These are phyloP conservation scores for Drosophila nigrodunni DNA, from an alignment of 1,140 invertebrate species.

Conservation along the genomic window DNA sequence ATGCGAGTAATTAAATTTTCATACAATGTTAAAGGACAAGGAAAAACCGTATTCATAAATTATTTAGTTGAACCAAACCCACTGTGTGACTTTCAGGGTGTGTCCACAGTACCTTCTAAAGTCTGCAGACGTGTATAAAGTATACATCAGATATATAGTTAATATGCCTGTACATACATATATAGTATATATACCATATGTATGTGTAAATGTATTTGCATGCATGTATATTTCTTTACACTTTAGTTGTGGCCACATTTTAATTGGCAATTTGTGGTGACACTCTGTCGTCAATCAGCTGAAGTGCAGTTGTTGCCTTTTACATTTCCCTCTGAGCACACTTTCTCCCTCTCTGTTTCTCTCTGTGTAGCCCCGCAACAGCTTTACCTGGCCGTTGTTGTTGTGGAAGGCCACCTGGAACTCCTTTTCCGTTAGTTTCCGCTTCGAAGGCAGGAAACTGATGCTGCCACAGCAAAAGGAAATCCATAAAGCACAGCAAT, in stretches of 20 bases:
- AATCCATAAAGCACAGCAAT: constrained; percentile 9
- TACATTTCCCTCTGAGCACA: not conserved
- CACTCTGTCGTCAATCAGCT: constrained; percentile 58
- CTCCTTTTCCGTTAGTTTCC: constrained; percentile 6
- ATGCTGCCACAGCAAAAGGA: constrained; percentile 26
- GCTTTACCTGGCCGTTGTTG: constrained; percentile 1
- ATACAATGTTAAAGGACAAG: constrained; percentile 57
- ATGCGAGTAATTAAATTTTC: constrained; percentile 78
- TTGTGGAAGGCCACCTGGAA: constrained; percentile 6
- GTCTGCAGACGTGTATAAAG: not conserved
- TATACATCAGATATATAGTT: not conserved
- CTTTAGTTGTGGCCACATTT: constrained; percentile 42
- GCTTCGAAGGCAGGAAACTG: constrained; percentile 18
- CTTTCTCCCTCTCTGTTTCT: not conserved
- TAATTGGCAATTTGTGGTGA: constrained; percentile 70
- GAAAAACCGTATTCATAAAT: constrained; percentile 60
- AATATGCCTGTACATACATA: not conserved
- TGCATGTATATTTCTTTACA: not conserved
- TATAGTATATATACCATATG: not conserved
- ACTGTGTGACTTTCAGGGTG: constrained; percentile 1
- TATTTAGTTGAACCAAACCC: constrained; percentile 57
- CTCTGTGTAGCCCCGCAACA: not conserved
- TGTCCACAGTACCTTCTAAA: not conserved
- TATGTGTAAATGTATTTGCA: not conserved
- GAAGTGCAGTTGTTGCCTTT: constrained; percentile 40